Percentiles rank a stretch among this genome's conserved stretches.
Evolutionary conservation across 2,113 vertebrate genomes (phyloP).

Genomic region (Megaceryle torquata): DNA sequence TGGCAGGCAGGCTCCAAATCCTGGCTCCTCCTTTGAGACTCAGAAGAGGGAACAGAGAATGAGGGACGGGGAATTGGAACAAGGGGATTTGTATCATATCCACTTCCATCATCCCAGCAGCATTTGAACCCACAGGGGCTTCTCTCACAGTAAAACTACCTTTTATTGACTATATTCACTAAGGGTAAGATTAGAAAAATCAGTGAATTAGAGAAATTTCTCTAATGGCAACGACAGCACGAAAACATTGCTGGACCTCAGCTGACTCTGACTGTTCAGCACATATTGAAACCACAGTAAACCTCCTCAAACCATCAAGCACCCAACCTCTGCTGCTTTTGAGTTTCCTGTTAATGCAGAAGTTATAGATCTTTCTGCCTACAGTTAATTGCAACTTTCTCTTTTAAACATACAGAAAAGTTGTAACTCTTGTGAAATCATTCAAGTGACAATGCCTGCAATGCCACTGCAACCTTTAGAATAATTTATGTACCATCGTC

Average conservation of each 20-base stretch:
- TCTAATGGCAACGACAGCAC: not conserved
- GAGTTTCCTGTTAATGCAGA: not conserved
- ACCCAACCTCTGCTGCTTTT: fast-evolving
- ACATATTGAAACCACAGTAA: not conserved
- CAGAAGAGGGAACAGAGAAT: fast-evolving
- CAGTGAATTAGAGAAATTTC: not conserved
- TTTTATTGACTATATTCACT: not conserved
- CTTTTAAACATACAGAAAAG: not conserved
- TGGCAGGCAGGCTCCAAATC: not conserved
- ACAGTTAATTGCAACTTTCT: not conserved
- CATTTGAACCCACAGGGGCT: not conserved
- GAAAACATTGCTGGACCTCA: not conserved
- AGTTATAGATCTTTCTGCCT: not conserved
- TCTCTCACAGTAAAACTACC: not conserved
- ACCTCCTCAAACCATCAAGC: not conserved
- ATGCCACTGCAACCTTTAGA: not conserved
- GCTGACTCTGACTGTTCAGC: not conserved
- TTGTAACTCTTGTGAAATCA: not conserved
- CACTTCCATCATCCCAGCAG: not conserved
- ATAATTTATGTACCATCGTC: not conserved
- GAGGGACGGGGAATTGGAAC: not conserved
- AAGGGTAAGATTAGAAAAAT: not conserved
- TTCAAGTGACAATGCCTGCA: not conserved
- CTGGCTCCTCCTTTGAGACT: not conserved
- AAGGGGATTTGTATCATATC: not conserved